Evolutionary conservation across 92 coral and sea anemone species (phyloP).

Genomic region (Porites cylindrica): DNA sequence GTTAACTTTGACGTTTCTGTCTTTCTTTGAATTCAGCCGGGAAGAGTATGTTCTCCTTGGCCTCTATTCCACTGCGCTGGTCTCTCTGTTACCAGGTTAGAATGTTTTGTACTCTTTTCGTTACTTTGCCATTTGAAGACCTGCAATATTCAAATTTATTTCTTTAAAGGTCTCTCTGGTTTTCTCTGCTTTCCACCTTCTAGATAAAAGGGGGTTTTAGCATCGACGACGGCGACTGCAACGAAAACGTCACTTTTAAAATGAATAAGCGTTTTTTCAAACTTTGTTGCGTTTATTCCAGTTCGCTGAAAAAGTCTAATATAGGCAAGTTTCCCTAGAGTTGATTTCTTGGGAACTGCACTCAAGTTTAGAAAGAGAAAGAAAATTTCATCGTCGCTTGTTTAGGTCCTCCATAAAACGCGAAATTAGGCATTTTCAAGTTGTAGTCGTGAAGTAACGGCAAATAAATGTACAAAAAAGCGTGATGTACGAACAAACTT

Average conservation of each 20-base stretch:
- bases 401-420: no score
- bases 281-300: no score
- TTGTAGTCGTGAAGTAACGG: no score
- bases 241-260: not conserved
- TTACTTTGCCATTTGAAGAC: not conserved
- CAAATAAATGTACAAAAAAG: no score
- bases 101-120: not conserved
- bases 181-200: not conserved
- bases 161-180: not conserved
- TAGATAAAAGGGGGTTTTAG: not conserved
- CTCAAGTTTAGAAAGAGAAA: no score
- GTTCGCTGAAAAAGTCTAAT: no score
- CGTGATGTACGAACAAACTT: no score
- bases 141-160: no score
- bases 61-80: conserved; percentile 93
- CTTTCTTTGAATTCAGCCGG: conserved; percentile 34
- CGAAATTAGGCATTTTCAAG: no score
- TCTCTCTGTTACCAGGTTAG: conserved; percentile 87
- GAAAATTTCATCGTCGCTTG: no score
- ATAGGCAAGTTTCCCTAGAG: no score
- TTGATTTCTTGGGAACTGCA: no score
- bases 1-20: not conserved
- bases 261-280: not conserved
- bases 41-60: conserved; percentile 82
- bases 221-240: not conserved